Conservation (phyloP, 2,113 vertebrate genomes). For the Hiodon tergisus region DNA sequence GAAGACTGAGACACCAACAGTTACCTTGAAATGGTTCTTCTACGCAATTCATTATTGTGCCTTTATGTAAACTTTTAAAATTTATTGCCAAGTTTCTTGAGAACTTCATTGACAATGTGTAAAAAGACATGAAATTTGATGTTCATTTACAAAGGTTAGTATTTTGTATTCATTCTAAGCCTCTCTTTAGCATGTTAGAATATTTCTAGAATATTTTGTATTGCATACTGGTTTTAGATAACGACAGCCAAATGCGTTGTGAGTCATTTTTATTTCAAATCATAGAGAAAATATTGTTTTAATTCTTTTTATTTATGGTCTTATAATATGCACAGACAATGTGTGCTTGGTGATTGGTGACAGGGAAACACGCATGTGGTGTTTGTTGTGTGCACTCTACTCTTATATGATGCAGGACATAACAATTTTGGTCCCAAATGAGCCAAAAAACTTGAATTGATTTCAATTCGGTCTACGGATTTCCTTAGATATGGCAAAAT, state of each 20-base stretch:
- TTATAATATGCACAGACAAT: constrained; percentile 15
- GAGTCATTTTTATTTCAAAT: constrained; percentile 17
- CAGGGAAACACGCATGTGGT: background rate
- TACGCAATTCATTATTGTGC: constrained; percentile 58
- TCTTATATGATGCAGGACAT: too few relatives aligned
- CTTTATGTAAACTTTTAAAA: constrained; percentile 55
- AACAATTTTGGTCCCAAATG: too few relatives aligned
- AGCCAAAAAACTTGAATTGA: constrained; percentile 37
- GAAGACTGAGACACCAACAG: constrained; percentile 20
- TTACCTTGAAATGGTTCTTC: constrained; percentile 41
- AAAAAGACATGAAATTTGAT: constrained; percentile 45
- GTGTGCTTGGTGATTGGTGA: background rate
- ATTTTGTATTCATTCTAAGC: constrained; percentile 31
- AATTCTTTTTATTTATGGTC: constrained; percentile 8
- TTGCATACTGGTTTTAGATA: constrained; percentile 36
- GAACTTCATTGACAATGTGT: constrained; percentile 41
- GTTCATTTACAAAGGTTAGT: constrained; percentile 35
- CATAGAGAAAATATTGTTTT: constrained; percentile 7
- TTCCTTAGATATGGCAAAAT: constrained; percentile 28
- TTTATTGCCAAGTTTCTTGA: constrained; percentile 43
- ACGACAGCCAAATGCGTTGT: constrained; percentile 29
- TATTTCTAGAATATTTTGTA: constrained; percentile 25
- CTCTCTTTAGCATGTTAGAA: constrained; percentile 31
- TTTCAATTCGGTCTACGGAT: constrained; percentile 52
- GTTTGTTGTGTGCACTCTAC: constrained; percentile 31